A percentile compares a stretch with the other conserved stretches of the same genome.
phyloP scores from a whole-genome alignment of 2,888 invertebrate species.

The Tetramorium bicarinatum region DNA sequence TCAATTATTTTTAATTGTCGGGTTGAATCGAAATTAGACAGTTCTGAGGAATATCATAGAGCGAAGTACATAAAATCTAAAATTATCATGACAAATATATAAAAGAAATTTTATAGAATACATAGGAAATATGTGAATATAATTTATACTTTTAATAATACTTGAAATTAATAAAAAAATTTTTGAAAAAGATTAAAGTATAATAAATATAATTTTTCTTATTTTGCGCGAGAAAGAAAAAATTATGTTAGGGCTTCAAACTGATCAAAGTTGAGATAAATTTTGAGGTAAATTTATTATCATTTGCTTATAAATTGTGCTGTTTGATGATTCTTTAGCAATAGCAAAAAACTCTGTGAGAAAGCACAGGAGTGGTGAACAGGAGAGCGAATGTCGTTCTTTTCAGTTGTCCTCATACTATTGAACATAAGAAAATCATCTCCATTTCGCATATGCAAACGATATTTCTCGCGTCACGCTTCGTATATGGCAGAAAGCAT shows the following conservation, averaged over 20 bases:
- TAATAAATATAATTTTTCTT: not conserved
- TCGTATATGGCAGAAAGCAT: slow-evolving; percentile 44
- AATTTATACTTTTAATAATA: not conserved
- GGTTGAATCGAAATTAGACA: not conserved
- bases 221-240: not conserved
- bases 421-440: slow-evolving; percentile 38
- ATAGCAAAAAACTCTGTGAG: not conserved
- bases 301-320: not conserved
- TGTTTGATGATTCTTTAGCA: not conserved
- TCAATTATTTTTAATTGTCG: not conserved
- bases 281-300: not conserved
- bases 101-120: not conserved
- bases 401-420: not conserved
- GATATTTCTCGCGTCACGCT: slow-evolving; percentile 53
- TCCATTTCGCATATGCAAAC: slow-evolving; percentile 46
- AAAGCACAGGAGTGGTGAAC: not conserved
- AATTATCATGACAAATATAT: not conserved
- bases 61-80: not conserved
- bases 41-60: not conserved
- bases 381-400: not conserved
- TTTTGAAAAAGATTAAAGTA: not conserved
- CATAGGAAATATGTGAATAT: not conserved
- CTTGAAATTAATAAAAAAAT: not conserved
- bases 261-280: slow-evolving; percentile 14
- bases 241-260: not conserved